Percentiles rank a stretch among this genome's conserved stretches.
Evolutionary conservation across 2,797 vertebrate species (phyloP).

Genomic region (Simalia tracyae): DNA sequence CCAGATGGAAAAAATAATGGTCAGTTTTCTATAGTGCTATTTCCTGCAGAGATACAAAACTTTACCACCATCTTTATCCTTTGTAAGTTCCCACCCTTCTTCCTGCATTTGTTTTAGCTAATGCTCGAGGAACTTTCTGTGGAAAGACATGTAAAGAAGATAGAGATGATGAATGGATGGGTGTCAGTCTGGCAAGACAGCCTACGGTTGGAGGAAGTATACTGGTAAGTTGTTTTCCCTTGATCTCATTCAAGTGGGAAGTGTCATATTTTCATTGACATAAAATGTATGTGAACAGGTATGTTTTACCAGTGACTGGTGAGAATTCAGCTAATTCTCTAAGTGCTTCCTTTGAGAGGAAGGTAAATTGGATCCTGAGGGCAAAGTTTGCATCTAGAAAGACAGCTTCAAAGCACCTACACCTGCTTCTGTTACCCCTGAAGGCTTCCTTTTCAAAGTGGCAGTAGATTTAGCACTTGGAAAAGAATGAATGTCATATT

Average conservation of each 20-base stretch:
- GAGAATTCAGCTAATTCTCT: neutral
- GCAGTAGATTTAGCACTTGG: conserved; percentile 36
- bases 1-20: neutral
- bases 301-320: conserved; percentile 29
- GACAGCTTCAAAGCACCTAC: conserved; percentile 39
- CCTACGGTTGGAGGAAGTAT: conserved; percentile 83
- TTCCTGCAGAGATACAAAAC: neutral
- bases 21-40: neutral
- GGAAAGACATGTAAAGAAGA: conserved; percentile 97
- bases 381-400: conserved; percentile 39
- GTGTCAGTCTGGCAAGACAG: conserved; percentile 94
- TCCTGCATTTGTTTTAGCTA: conserved; percentile 76
- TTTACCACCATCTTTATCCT: neutral
- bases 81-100: conserved; percentile 2
- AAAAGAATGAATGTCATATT: conserved; percentile 39
- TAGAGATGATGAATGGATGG: conserved; percentile 97
- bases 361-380: conserved; percentile 31
- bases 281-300: conserved; percentile 38
- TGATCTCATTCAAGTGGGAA: conserved; percentile 21
- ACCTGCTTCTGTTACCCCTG: conserved; percentile 47
- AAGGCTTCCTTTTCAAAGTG: conserved; percentile 43
- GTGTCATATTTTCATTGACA: conserved; percentile 40
- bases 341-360: conserved; percentile 34
- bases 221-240: conserved; percentile 81
- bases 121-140: conserved; percentile 82